Evolutionary conservation across 1,140 invertebrate genomes (phyloP).

Genomic region (Caenorhabditis latens): DNA sequence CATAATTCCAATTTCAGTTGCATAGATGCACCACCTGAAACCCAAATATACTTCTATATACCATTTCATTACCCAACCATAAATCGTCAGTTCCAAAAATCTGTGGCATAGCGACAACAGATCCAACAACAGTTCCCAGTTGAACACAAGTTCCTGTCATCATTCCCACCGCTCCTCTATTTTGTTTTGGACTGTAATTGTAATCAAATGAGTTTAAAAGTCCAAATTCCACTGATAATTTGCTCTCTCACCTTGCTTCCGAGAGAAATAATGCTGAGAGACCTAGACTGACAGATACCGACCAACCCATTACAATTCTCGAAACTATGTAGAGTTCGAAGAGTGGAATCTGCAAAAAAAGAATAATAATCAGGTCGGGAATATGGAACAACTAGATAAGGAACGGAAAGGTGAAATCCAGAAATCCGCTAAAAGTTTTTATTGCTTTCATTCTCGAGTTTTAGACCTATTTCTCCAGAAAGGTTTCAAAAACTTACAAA

Average conservation of each 20-base stretch:
- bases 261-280: slow-evolving; percentile 71
- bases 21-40: slow-evolving; percentile 69
- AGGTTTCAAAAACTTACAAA: slow-evolving; percentile 64
- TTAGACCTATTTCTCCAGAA: no score
- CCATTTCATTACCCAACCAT: slow-evolving; percentile 60
- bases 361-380: neutral
- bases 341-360: slow-evolving; percentile 69
- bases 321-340: slow-evolving; percentile 74
- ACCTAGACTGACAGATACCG: slow-evolving; percentile 70
- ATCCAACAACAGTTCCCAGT: slow-evolving; percentile 72
- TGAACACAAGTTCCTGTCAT: slow-evolving; percentile 73
- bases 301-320: slow-evolving; percentile 69
- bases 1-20: slow-evolving; percentile 64
- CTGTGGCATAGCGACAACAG: slow-evolving; percentile 73
- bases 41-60: neutral
- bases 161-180: slow-evolving; percentile 71
- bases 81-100: slow-evolving; percentile 68
- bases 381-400: no score
- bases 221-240: slow-evolving; percentile 34
- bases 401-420: no score
- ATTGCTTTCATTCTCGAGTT: no score
- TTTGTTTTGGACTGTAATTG: slow-evolving; percentile 71
- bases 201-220: slow-evolving; percentile 57
- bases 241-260: slow-evolving; percentile 71
- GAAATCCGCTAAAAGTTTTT: no score